phyloP scores from a whole-genome alignment of 2,113 vertebrate genomes.

The Sylvietta virens region DNA sequence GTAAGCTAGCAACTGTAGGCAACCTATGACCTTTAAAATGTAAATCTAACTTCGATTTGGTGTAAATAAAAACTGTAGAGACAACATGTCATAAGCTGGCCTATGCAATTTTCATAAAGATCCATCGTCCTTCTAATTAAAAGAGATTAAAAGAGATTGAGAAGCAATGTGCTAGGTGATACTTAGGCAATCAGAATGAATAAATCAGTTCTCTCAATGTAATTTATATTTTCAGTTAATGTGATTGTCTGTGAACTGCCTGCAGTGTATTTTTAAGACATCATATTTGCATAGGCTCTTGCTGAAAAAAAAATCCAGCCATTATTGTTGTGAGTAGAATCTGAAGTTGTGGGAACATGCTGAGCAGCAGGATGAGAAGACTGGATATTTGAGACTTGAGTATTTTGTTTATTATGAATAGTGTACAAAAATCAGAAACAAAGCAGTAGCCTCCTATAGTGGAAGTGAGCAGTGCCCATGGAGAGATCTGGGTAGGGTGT shows the following conservation, averaged over 20 bases:
- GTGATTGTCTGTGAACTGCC: not conserved
- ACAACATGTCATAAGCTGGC: not conserved
- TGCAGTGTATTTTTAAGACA: not conserved
- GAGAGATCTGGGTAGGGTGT: not conserved
- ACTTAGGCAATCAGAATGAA: not conserved
- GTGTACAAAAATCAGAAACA: not conserved
- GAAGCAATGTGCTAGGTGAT: not conserved
- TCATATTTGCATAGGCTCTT: not conserved
- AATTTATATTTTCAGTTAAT: not conserved
- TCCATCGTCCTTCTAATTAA: not conserved
- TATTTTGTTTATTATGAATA: not conserved
- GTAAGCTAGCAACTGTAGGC: not conserved
- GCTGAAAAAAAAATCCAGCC: not conserved
- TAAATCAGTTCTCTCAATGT: not conserved
- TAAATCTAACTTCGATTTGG: not conserved
- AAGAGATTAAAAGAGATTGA: not conserved
- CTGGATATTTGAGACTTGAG: not conserved
- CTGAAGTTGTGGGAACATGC: not conserved
- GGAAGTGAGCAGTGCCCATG: not conserved
- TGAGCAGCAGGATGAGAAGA: not conserved
- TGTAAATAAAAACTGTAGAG: not conserved
- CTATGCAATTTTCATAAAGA: not conserved
- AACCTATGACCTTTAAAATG: not conserved
- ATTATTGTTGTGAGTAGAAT: not conserved
- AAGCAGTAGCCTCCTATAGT: not conserved